Base-by-base conservation (phyloP, 2,888 invertebrate genomes). In the Temnothorax ravouxi region DNA sequence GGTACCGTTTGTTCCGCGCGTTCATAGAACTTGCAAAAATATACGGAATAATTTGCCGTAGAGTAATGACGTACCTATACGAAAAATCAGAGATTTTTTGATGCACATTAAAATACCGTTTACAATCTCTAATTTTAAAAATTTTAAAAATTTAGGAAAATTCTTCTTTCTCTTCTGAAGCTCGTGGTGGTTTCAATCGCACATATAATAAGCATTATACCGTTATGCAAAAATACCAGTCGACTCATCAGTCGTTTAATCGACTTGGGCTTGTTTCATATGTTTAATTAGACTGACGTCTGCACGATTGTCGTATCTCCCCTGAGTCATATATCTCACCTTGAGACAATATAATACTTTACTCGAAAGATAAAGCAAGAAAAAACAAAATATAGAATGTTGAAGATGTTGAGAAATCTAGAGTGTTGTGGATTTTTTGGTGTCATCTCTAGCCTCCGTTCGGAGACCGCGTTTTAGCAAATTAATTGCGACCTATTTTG, bases 401-500 rank as follows among this genome's bases (percentile, higher is more conserved):
- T n/a, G n/a, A n/a, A n/a, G n/a, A n/a, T n/a, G n/a, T n/a, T n/a
- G n/a, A n/a, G n/a, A n/a, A n/a, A n/a, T n/a, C 21, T 21, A 9
- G n/a, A 75, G 8, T 47, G 8, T 47, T 50, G 25, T 50, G 25
- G n/a, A 15, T 21, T 21, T 21, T 21, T 38, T 18, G 25, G 18
- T 4, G 18, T n/a, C 13, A n/a, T 29, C 25, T 34, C 11, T 34
- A 61, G 18, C n/a, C 29, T 62, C n/a, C 3, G 18, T 75, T 29
- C n/a, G 29, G n/a, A 29, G 29, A 41, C 13, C 41, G 8, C 13
- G 44, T 29, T 29, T 72, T n/a, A 59, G 18, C 21, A 18, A 64
- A 76, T 62, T 81, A 86, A 85, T 72, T 52, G 61, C 29, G 56
- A 56, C 52, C 81, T 52, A 81, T 81, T 85, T 85, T 64, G 44